A percentile compares a stretch with the other conserved stretches of the same genome.
These are phyloP conservation scores for Macrobrachium nipponense DNA, from an alignment of 1,140 invertebrate genomes.

Conservation along the genomic window DNA sequence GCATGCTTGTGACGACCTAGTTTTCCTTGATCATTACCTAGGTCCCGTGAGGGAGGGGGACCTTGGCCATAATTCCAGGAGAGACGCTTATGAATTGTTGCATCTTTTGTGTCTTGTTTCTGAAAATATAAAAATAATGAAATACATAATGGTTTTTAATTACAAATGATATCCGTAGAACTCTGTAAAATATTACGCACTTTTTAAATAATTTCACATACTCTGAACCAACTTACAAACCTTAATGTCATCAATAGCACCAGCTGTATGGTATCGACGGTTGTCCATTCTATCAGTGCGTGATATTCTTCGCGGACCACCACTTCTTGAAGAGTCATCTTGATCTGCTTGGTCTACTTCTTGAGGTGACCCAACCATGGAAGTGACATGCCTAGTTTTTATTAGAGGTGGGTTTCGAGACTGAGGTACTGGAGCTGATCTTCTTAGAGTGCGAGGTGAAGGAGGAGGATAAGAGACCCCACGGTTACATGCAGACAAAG, in stretches of 20 bases:
- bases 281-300: conserved; percentile 71
- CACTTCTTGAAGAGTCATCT: conserved; percentile 65
- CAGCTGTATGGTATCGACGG: conserved; percentile 76
- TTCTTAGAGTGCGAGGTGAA: conserved; percentile 78
- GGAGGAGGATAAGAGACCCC: conserved; percentile 83
- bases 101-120: conserved; percentile 73
- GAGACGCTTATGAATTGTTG: conserved; percentile 76
- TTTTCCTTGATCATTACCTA: conserved; percentile 31
- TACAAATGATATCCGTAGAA: too few relatives aligned
- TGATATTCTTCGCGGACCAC: conserved; percentile 70
- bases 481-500: conserved; percentile 65
- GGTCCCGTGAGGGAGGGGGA: conserved; percentile 51
- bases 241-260: conserved; percentile 77
- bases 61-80: conserved; percentile 76
- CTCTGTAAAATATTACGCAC: too few relatives aligned
- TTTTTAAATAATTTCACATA: background rate
- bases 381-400: conserved; percentile 75
- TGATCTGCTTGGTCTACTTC: conserved; percentile 48
- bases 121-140: conserved; percentile 65
- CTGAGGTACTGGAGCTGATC: conserved; percentile 76
- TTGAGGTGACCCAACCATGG: conserved; percentile 63
- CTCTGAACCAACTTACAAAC: conserved; percentile 65
- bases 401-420: conserved; percentile 81
- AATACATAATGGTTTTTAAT: too few relatives aligned
- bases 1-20: conserved; percentile 55